Conservation (phyloP, 2,113 vertebrate species). For the Catharus minimus region DNA sequence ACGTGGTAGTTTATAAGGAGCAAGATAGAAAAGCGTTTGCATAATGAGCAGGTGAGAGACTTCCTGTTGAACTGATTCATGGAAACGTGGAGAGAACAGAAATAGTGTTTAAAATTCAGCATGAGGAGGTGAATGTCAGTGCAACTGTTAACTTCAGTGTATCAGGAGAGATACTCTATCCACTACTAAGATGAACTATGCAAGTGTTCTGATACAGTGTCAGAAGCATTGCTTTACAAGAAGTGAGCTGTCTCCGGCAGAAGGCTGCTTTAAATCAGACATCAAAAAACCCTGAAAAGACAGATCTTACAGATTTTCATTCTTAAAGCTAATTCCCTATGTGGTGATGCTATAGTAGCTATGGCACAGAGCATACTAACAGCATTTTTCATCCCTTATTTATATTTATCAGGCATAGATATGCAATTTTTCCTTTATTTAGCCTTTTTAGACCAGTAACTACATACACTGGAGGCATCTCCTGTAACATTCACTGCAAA, state of each 20-base stretch:
- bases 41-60: background rate
- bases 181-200: background rate
- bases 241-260: background rate
- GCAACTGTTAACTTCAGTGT: background rate
- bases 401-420: background rate
- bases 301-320: background rate
- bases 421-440: background rate
- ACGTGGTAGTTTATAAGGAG: background rate
- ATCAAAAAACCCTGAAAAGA: background rate
- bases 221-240: background rate
- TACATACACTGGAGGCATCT: background rate
- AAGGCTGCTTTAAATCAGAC: background rate
- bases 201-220: background rate
- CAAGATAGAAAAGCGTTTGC: background rate
- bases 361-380: background rate
- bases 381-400: background rate
- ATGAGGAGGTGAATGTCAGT: background rate
- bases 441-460: background rate
- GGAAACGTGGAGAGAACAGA: background rate
- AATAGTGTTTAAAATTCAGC: background rate
- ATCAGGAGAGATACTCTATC: background rate
- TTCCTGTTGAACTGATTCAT: background rate
- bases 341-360: background rate
- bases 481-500: background rate
- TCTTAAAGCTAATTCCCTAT: background rate